Evolutionary conservation across 2,888 invertebrate genomes (phyloP).

Genomic region (Caenorhabditis sinica): DNA sequence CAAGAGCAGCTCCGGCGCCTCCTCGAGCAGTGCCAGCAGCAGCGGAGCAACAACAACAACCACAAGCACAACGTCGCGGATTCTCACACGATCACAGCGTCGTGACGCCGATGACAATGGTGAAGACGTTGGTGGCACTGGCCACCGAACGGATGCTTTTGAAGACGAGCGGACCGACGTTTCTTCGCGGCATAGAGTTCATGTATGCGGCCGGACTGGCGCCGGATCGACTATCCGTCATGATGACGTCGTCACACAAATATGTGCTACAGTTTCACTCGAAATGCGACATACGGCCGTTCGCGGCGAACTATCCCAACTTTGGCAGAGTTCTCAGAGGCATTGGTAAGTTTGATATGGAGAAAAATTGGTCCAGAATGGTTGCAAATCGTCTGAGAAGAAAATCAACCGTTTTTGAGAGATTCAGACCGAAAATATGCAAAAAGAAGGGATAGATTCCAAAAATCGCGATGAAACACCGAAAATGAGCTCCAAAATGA

Average conservation of each 20-base stretch:
- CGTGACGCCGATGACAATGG: constrained; percentile 68
- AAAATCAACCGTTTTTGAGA: not conserved
- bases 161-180: constrained; percentile 75
- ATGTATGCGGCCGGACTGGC: constrained; percentile 75
- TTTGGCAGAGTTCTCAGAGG: constrained; percentile 71
- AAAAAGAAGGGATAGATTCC: no score
- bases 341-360: constrained; percentile 46
- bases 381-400: no score
- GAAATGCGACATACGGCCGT: constrained; percentile 77
- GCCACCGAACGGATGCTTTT: constrained; percentile 76
- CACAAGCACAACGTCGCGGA: not conserved
- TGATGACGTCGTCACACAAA: constrained; percentile 75
- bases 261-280: constrained; percentile 77
- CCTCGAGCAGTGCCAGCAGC: not conserved
- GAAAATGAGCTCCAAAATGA: no score
- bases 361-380: not conserved
- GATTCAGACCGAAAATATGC: no score
- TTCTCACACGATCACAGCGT: constrained; percentile 16
- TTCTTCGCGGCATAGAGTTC: constrained; percentile 72
- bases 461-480: no score
- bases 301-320: constrained; percentile 74
- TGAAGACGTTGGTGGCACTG: constrained; percentile 76
- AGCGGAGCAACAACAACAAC: not conserved
- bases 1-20: not conserved
- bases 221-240: constrained; percentile 71